Evolutionary conservation across 2,113 vertebrate genomes (phyloP).

Genomic region (Psilopsiagon aymara): DNA sequence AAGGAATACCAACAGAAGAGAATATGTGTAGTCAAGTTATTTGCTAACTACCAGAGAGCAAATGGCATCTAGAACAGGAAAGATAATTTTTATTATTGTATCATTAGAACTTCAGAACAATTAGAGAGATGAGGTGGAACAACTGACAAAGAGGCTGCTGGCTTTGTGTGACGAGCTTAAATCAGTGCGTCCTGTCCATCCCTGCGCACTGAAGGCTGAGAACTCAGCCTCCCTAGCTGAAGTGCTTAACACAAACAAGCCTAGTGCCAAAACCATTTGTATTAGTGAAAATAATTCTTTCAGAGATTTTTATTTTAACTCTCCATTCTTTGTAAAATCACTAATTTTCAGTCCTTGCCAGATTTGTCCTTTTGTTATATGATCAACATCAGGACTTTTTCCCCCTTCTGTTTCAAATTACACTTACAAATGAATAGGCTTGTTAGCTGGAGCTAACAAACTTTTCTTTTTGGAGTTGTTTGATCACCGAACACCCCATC

Average conservation of each 20-base stretch:
- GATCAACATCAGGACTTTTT: not conserved
- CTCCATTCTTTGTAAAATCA: not conserved
- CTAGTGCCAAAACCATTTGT: not conserved
- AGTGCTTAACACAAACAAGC: not conserved
- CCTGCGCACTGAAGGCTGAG: not conserved
- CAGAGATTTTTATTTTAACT: slow-evolving; percentile 7
- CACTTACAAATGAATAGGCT: not conserved
- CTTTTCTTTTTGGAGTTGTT: not conserved
- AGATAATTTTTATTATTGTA: not conserved
- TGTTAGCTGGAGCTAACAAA: slow-evolving; percentile 9
- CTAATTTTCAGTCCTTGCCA: slow-evolving; percentile 1
- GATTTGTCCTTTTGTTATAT: not conserved
- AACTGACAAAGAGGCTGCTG: not conserved
- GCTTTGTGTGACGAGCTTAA: accelerated
- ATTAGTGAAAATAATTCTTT: not conserved
- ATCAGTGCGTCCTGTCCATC: not conserved
- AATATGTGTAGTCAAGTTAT: not conserved
- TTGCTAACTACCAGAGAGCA: not conserved
- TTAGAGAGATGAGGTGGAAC: not conserved
- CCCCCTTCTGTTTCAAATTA: slow-evolving; percentile 46
- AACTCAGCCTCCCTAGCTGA: not conserved
- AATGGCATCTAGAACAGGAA: not conserved
- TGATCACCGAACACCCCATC: slow-evolving; percentile 41
- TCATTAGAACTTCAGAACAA: not conserved
- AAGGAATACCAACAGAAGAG: not conserved